Base-by-base conservation (phyloP, 1,140 invertebrate genomes). In the Drosophila burlai region DNA sequence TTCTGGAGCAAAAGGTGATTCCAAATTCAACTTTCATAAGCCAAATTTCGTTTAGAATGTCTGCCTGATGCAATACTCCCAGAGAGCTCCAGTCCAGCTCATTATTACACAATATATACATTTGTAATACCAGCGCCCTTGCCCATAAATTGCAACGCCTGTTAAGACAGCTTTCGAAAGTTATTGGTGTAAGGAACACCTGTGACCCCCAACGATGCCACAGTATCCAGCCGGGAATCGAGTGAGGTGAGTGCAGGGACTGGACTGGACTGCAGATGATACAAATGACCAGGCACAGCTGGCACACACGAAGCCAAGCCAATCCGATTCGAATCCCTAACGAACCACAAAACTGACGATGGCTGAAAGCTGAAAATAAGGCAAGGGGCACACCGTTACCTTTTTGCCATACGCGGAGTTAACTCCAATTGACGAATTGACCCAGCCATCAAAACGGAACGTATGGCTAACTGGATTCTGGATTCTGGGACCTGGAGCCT, bases 401-500 rank as follows among this genome's bases (percentile, higher is more conserved):
- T 83, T 81, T 76, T 78, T 2, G 38, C 65, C 66, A 69, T 43
- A 69, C 34, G 74, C 21, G 26, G 49, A 73, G 42, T 80, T 57
- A 46, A 72, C 60, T 64, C 66, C 74, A 80, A 87, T 83, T 87
- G 83, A 87, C 83, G 83, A 83, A 87, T 83, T 87, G 83, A 87
- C 76, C 80, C 66, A 83, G 61, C 46, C 64, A 78, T 77, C 68
- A 65, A 59, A 66, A 69, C 80, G 49, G 38, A 67, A 76, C 47
- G 18, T 29, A 65, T 31, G 21, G 59, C 11, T 21, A 46, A 38
- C 64, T 66, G 67, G 24, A 68, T 47, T 26, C 31, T 66, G 67
- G 24, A 68, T 47, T n/a, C 31, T 16, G 31, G 24, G 21, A 66
- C 49, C 52, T 62, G 52, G 42, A 74, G 13, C 18, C 57, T 58